Base-by-base conservation (phyloP, 2,888 invertebrate species). In the Phrixothrix hirtus region DNA sequence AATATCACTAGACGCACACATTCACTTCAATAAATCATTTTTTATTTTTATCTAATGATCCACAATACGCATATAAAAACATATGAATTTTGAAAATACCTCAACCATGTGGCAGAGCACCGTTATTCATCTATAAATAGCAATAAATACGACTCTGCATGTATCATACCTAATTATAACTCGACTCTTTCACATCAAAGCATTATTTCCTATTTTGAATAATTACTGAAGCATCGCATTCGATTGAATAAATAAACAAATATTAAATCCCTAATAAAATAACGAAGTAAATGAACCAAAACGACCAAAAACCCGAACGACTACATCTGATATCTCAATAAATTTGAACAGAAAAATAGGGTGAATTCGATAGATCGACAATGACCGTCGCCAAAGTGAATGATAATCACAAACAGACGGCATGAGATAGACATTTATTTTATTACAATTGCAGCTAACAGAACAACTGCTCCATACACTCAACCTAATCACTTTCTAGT, bases 341-440 rank as follows among this genome's bases (percentile, higher is more conserved):
- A 55, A 50, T 55, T 50, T 29, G n/a, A 15, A 27, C 16, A 15
- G 42, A 51, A 34, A 54, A 42, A 31, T 46, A 14, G 50, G 54
- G 44, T 41, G 45, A 51, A 43, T 34, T 12, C 31, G 29, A 48
- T 38, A 48, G 36, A 44, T 45, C 39, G 49, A 55, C 50, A 55
- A 56, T 48, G 56, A 52, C 26, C 41, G 50, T 50, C 52, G 56
- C 45, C 49, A 67, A 68, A 70, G 68, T 64, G 69, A 68, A 68
- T 68, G 61, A 66, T 68, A 67, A 69, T 68, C 66, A 66, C 65
- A 61, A 62, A 61, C 63, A 61, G 63, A 65, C 62, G 64, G 64
- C 66, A 67, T 64, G 65, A 66, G 70, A 69, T 64, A 63, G 65
- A 69, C 71, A 69, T 72, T 70, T 70, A 70, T 70, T 70, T 71